Conservation (phyloP, 2,888 invertebrate genomes). For the Fragum fragum region DNA sequence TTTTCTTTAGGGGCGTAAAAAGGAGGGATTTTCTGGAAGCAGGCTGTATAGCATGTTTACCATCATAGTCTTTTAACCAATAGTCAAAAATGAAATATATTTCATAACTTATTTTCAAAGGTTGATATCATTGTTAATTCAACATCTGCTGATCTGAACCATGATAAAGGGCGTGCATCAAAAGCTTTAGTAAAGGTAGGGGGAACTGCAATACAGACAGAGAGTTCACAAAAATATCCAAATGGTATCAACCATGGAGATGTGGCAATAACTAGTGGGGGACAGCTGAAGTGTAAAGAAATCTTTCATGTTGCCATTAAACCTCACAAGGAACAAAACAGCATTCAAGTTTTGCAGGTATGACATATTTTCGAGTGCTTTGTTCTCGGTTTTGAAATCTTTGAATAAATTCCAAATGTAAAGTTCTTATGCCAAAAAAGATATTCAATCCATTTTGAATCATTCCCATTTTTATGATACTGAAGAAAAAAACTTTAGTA, state of each 20-base stretch:
- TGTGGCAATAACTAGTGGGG: conserved; percentile 72
- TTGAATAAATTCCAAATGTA: too few relatives aligned
- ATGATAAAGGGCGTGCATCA: conserved; percentile 73
- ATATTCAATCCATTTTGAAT: too few relatives aligned
- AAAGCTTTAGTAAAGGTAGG: conserved; percentile 71
- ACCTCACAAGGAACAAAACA: conserved; percentile 7
- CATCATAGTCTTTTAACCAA: too few relatives aligned
- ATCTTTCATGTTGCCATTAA: conserved; percentile 72
- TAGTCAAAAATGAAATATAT: too few relatives aligned
- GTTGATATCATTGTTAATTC: conserved; percentile 81
- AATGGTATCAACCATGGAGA: conserved; percentile 73
- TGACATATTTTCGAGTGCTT: too few relatives aligned
- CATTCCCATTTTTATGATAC: too few relatives aligned
- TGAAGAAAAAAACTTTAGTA: too few relatives aligned
- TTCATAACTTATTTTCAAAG: conserved; percentile 60
- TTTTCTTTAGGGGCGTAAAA: too few relatives aligned
- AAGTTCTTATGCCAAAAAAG: too few relatives aligned
- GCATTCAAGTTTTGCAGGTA: not conserved
- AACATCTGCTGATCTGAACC: conserved; percentile 67
- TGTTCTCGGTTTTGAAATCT: too few relatives aligned
- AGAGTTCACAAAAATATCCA: conserved; percentile 67
- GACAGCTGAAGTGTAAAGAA: conserved; percentile 65
- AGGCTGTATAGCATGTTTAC: too few relatives aligned
- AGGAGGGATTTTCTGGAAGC: too few relatives aligned
- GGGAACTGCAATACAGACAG: conserved; percentile 68